phyloP scores from a whole-genome alignment of 1,140 invertebrate genomes.

The Drosophila burlai region DNA sequence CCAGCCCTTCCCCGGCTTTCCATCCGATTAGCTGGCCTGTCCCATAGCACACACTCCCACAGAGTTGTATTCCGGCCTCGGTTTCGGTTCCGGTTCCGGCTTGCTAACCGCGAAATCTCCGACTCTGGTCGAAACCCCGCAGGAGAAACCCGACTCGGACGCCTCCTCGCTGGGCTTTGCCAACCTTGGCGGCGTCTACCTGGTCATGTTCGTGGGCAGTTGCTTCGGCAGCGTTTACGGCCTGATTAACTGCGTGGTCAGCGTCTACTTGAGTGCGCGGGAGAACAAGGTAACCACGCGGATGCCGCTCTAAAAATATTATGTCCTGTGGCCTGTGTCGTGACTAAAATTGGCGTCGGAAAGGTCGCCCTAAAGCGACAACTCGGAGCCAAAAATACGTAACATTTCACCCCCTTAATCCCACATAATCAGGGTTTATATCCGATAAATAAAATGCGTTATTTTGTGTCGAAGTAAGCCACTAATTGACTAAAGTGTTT shows the following conservation, averaged over 20 bases:
- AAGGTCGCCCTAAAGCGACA: slow-evolving; percentile 41
- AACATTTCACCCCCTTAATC: not conserved
- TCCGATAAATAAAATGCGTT: not conserved
- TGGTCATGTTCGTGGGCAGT: slow-evolving; percentile 91
- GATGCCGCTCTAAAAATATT: slow-evolving; percentile 51
- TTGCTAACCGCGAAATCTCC: slow-evolving; percentile 34
- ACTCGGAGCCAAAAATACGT: slow-evolving; percentile 36
- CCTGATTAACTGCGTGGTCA: slow-evolving; percentile 74
- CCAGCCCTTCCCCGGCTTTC: slow-evolving; percentile 9
- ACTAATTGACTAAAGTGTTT: not conserved
- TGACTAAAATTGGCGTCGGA: slow-evolving; percentile 65
- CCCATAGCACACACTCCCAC: slow-evolving; percentile 18
- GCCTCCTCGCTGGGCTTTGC: slow-evolving; percentile 91
- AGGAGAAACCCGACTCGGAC: slow-evolving; percentile 73
- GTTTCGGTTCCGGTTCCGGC: slow-evolving; percentile 15
- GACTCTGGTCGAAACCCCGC: slow-evolving; percentile 29
- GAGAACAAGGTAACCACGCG: slow-evolving; percentile 76
- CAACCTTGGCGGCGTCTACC: slow-evolving; percentile 97
- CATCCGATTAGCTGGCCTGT: slow-evolving; percentile 52
- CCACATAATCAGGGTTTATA: not conserved
- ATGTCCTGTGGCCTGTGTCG: slow-evolving; percentile 21
- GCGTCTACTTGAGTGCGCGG: slow-evolving; percentile 66
- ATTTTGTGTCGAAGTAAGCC: not conserved
- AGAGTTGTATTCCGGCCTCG: slow-evolving; percentile 7
- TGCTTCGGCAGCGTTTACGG: slow-evolving; percentile 84